Evolutionary conservation across 2,797 vertebrate genomes (phyloP).

Genomic region (Pipistrellus pipistrellus): DNA sequence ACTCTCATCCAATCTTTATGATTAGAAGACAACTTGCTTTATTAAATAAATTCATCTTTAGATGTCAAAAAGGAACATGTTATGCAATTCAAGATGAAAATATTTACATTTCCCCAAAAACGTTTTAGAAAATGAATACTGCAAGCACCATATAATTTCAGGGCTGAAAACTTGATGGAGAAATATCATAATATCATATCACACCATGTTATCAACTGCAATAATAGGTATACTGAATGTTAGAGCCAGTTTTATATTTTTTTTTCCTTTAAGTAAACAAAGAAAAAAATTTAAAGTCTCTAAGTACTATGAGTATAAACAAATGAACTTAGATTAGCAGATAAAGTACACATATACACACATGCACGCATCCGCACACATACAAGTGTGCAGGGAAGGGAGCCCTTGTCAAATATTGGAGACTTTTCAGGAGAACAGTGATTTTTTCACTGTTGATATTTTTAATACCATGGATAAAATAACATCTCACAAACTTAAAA

Average conservation of each 20-base stretch:
- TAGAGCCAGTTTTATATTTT: background rate
- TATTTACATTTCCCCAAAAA: background rate
- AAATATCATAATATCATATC: background rate
- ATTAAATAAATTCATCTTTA: slow-evolving; percentile 32
- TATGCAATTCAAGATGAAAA: background rate
- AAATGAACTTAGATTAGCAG: background rate
- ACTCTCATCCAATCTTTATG: background rate
- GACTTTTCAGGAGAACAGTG: slow-evolving; percentile 73
- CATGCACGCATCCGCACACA: background rate
- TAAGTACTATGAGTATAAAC: background rate
- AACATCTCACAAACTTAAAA: slow-evolving; percentile 74
- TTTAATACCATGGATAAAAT: slow-evolving; percentile 78
- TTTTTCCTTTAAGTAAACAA: background rate
- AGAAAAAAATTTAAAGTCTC: background rate
- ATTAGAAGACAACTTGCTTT: background rate
- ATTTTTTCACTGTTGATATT: slow-evolving; percentile 70
- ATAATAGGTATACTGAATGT: background rate
- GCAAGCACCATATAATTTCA: background rate
- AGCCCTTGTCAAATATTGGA: background rate
- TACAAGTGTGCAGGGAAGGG: background rate
- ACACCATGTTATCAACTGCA: background rate
- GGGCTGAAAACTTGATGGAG: background rate
- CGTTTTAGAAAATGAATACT: slow-evolving; percentile 21
- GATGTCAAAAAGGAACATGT: background rate
- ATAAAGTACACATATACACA: background rate